These are phyloP conservation scores for Brachionus rotundiformis DNA, from an alignment of 1,140 invertebrate genomes.

Conservation along the genomic window DNA sequence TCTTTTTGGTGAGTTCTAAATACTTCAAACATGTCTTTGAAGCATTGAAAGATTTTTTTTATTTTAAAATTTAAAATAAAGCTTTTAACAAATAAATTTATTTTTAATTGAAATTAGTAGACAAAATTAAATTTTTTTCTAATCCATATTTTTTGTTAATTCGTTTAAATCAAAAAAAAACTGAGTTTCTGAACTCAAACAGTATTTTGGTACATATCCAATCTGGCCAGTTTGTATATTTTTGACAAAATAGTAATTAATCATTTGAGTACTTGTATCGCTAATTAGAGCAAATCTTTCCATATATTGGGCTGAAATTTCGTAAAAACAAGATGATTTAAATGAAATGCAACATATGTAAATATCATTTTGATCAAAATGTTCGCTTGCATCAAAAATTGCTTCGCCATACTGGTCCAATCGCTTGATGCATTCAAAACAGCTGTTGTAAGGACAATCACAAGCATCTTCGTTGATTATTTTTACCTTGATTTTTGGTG, in stretches of 20 bases:
- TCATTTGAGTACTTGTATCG: background rate
- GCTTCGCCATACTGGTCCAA: background rate
- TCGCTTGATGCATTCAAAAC: background rate
- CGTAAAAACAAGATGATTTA: background rate
- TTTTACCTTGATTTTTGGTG: background rate
- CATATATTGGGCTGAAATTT: background rate
- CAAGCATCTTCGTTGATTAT: background rate
- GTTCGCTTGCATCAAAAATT: background rate
- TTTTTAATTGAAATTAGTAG: background rate
- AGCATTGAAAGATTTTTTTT: no score
- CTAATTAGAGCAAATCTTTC: background rate
- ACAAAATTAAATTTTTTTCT: background rate
- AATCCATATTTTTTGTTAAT: background rate
- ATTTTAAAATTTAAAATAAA: no score
- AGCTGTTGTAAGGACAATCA: background rate
- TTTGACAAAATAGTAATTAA: constrained; percentile 1
- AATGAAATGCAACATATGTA: background rate
- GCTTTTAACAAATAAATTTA: background rate
- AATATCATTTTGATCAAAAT: background rate
- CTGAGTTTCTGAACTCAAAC: background rate
- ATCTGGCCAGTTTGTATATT: background rate
- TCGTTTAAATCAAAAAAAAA: background rate
- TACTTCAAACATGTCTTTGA: no score
- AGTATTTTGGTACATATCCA: constrained; percentile 22
- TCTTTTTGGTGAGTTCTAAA: no score